phyloP scores from a whole-genome alignment of 2,888 invertebrate species.

The Coenonympha glycerion region DNA sequence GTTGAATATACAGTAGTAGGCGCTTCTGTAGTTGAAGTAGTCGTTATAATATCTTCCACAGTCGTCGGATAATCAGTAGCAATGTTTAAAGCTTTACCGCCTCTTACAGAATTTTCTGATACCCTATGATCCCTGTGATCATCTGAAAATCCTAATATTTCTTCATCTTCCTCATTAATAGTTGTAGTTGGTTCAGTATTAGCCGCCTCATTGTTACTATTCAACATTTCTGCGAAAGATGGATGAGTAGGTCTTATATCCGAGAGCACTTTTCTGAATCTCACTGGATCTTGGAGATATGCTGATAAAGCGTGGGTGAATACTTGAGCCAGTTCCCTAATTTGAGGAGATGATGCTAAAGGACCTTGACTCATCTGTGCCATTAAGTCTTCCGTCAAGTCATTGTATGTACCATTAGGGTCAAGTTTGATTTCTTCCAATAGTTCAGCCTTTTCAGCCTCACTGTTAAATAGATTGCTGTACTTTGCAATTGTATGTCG shows the following conservation, averaged over 20 bases:
- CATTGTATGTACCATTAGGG: conserved; percentile 61
- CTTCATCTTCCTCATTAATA: conserved; percentile 82
- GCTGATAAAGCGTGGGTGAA: conserved; percentile 89
- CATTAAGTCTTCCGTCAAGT: conserved; percentile 73
- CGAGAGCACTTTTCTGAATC: conserved; percentile 84
- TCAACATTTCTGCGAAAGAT: conserved; percentile 65
- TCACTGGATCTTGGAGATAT: conserved; percentile 88
- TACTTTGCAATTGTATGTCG: conserved; percentile 81
- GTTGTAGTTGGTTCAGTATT: conserved; percentile 77
- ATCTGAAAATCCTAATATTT: conserved; percentile 86
- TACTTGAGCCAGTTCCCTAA: conserved; percentile 87
- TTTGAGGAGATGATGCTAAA: conserved; percentile 77
- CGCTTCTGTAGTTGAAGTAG: conserved; percentile 39
- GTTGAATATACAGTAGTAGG: conserved; percentile 40
- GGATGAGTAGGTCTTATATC: conserved; percentile 88
- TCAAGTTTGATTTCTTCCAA: conserved; percentile 62
- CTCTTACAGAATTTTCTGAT: conserved; percentile 45
- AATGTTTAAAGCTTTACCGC: conserved; percentile 62
- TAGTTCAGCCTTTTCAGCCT: conserved; percentile 49
- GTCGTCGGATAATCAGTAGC: conserved; percentile 38
- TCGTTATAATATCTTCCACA: conserved; percentile 43
- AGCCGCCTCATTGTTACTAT: conserved; percentile 52
- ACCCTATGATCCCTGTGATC: conserved; percentile 52
- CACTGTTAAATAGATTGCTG: conserved; percentile 58
- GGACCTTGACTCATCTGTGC: conserved; percentile 80